Evolutionary conservation across 2,888 invertebrate genomes (phyloP).

Genomic region (Drosophila kuntzei): DNA sequence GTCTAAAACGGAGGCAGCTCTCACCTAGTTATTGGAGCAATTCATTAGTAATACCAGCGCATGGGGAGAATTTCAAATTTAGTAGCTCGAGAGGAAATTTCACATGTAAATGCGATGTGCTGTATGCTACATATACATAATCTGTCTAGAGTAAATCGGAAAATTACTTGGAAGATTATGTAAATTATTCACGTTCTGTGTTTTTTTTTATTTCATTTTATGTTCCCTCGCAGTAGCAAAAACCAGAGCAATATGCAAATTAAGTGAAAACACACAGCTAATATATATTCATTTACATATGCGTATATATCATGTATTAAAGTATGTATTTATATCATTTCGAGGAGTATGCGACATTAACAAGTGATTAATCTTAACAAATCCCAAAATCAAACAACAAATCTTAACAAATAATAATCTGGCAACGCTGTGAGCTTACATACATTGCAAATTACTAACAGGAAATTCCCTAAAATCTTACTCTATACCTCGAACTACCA

Average conservation of each 20-base stretch:
- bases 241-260: slow-evolving; percentile 27
- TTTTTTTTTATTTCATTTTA: too few species aligned
- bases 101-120: slow-evolving; percentile 13
- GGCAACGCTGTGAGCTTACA: too few species aligned
- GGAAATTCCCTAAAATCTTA: background rate
- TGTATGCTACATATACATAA: background rate
- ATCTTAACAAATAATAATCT: too few species aligned
- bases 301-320: background rate
- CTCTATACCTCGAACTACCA: background rate
- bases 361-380: background rate
- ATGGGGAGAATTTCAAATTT: slow-evolving; percentile 8
- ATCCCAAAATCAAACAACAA: too few species aligned
- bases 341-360: slow-evolving; percentile 6
- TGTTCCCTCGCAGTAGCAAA: background rate
- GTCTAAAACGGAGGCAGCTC: background rate
- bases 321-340: background rate
- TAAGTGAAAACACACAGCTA: slow-evolving; percentile 6
- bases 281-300: slow-evolving; percentile 4
- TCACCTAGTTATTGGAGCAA: slow-evolving; percentile 19
- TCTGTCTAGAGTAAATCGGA: slow-evolving; percentile 5
- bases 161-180: slow-evolving; percentile 35
- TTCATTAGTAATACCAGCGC: slow-evolving; percentile 26
- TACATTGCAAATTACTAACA: too few species aligned
- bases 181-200: slow-evolving; percentile 30
- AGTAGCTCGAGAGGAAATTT: slow-evolving; percentile 6